Evolutionary conservation across 1,140 invertebrate species (phyloP), one percentile per base, ranked within the genome.

Genomic region (Brachionus rubens): DNA sequence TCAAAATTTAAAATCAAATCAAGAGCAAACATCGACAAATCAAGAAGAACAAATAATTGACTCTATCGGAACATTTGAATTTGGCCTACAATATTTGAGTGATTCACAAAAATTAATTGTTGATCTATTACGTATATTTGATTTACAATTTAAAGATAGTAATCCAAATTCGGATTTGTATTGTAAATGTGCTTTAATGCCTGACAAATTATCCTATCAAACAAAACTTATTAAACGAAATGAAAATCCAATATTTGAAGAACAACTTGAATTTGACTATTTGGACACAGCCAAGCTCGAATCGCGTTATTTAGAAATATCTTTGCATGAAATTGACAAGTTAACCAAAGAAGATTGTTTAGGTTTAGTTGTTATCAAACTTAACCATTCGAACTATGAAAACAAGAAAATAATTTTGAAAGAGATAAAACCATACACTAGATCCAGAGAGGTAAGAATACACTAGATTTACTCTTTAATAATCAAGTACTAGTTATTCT

Each of bases 151-250:
- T 30, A 72, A 72, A 36, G 68, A 48, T 10, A 50, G 24, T 3
- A 72, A 16, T 33, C 36, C 40, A 0, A 72, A 72, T 33, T 72
- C 68, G 24, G 50, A 54, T 21, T 24, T 72, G 19, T 72, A 50
- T 46, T 72, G 68, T 19, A 48, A 40, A 24, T 72, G 68, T 40
- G 24, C 68, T 28, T 16, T 72, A 10, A 72, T 72, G 68, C 68
- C 68, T 9, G 68, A 72, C 46, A 72, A 72, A 16, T 24, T 14
- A 26, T 48, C 68, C 10, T 72, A 19, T 19, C 81, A 83, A 70
- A 82, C 80, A 36, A 82, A 81, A 76, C 78, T 89, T 70, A 88
- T 89, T 79, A 88, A 87, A 78, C 88, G 87, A 78, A 89, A 89
- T 6, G 80, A 89, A 26, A 88, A 88, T 82, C 89, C 89, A 75